phyloP scores from a whole-genome alignment of 2,113 vertebrate genomes.

The Cottus gobio region DNA sequence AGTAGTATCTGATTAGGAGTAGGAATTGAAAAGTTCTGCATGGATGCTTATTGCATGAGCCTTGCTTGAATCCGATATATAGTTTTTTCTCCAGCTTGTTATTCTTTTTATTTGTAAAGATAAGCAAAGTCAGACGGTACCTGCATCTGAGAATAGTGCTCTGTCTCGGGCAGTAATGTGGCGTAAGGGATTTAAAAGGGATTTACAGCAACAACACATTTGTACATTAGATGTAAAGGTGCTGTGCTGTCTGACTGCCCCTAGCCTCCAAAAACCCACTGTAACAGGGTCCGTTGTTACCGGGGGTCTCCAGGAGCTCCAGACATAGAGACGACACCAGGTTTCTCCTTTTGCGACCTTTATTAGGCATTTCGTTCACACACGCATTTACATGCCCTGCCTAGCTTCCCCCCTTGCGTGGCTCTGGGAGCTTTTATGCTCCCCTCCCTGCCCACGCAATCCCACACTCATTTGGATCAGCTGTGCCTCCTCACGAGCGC shows the following conservation, averaged over 20 bases:
- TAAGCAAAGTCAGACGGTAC: background rate
- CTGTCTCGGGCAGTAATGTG: background rate
- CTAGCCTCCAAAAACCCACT: conserved; percentile 63
- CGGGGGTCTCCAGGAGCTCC: too few species aligned
- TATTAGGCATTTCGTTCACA: too few species aligned
- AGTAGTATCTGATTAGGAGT: conserved; percentile 48
- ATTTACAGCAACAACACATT: conserved; percentile 24
- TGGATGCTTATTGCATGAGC: conserved; percentile 77
- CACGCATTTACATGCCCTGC: too few species aligned
- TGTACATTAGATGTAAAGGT: conserved; percentile 27
- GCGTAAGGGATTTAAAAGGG: background rate
- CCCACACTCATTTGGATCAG: too few species aligned
- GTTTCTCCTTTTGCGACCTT: too few species aligned
- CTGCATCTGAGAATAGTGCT: background rate
- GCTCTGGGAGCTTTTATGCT: too few species aligned
- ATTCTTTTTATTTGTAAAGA: conserved; percentile 26
- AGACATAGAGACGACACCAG: too few species aligned
- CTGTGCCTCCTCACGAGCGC: too few species aligned
- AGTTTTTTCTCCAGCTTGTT: conserved; percentile 28
- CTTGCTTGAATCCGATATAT: conserved; percentile 28
- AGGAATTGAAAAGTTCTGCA: conserved; percentile 67
- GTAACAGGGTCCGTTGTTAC: too few species aligned
- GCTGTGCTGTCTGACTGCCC: conserved; percentile 33
- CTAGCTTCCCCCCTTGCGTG: too few species aligned
- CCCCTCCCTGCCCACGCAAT: too few species aligned